Evolutionary conservation across 2,888 invertebrate genomes (phyloP).

Genomic region (Vanessa cardui): DNA sequence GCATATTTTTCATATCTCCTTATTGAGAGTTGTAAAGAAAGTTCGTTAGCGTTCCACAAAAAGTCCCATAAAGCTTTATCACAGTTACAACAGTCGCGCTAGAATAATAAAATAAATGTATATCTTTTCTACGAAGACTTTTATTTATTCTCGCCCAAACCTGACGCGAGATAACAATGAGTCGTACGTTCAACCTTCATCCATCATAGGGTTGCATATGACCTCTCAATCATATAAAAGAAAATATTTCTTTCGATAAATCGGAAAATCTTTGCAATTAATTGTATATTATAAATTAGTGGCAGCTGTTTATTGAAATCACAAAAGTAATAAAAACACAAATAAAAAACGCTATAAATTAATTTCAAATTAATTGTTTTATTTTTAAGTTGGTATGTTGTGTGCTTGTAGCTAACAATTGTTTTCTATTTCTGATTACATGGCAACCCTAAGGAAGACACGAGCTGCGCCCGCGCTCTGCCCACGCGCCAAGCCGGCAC

Average conservation of each 20-base stretch:
- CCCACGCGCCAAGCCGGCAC: conserved; percentile 50
- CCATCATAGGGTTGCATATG: conserved; percentile 46
- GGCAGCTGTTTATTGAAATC: background rate
- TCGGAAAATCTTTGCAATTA: too few species aligned
- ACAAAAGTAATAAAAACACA: background rate
- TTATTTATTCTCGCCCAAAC: conserved; percentile 77
- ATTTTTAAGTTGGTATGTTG: too few species aligned
- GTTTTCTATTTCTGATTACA: background rate
- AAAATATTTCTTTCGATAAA: background rate
- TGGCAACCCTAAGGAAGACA: conserved; percentile 46
- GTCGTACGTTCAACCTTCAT: conserved; percentile 68
- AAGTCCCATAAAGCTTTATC: conserved; percentile 77
- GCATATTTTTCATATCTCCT: conserved; percentile 12
- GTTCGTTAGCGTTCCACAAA: conserved; percentile 72
- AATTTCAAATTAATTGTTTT: background rate
- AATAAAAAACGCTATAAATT: background rate
- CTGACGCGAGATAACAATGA: conserved; percentile 77
- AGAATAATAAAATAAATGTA: conserved; percentile 78
- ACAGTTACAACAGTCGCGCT: conserved; percentile 63
- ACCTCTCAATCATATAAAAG: background rate
- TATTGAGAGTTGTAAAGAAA: conserved; percentile 51
- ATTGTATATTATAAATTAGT: too few species aligned
- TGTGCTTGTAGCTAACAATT: background rate
- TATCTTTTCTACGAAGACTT: conserved; percentile 76
- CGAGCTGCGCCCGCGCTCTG: conserved; percentile 45